A percentile compares a stretch with the other conserved stretches of the same genome.
Evolutionary conservation across 2,888 invertebrate species (phyloP).

Genomic region (Drosophila pegasa): DNA sequence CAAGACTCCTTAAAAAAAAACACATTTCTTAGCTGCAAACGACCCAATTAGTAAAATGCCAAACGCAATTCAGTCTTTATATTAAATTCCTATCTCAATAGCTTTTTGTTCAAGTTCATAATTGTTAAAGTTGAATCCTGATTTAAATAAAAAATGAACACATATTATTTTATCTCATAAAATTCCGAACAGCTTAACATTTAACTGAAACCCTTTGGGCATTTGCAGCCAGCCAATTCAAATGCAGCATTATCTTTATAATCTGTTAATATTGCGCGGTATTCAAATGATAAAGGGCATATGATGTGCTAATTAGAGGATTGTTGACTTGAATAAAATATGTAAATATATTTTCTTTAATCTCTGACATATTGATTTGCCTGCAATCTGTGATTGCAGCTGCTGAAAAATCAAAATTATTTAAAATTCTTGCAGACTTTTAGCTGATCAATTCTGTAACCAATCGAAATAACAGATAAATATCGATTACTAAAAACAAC

Average conservation of each 20-base stretch:
- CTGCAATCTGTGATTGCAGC: too few species aligned
- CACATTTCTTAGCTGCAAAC: not conserved
- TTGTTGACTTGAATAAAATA: too few species aligned
- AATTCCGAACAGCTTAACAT: slow-evolving; percentile 20
- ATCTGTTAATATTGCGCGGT: not conserved
- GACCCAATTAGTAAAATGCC: slow-evolving; percentile 22
- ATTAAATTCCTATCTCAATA: not conserved
- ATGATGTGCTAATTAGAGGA: not conserved
- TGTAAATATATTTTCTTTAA: too few species aligned
- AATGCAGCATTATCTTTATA: not conserved
- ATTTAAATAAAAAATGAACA: not conserved
- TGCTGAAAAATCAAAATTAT: not conserved
- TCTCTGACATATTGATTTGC: too few species aligned
- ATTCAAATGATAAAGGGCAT: too few species aligned
- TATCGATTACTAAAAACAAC: not conserved
- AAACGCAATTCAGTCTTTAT: not conserved
- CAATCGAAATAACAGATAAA: not conserved
- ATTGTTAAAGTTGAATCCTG: not conserved
- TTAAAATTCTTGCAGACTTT: not conserved
- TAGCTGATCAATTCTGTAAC: not conserved
- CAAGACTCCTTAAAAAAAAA: not conserved
- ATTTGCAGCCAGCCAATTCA: slow-evolving; percentile 6
- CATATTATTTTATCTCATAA: slow-evolving; percentile 10
- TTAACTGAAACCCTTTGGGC: not conserved
- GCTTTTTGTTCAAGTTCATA: not conserved